Conservation (phyloP, 2,797 vertebrate genomes). For the Galaxias olidus region DNA sequence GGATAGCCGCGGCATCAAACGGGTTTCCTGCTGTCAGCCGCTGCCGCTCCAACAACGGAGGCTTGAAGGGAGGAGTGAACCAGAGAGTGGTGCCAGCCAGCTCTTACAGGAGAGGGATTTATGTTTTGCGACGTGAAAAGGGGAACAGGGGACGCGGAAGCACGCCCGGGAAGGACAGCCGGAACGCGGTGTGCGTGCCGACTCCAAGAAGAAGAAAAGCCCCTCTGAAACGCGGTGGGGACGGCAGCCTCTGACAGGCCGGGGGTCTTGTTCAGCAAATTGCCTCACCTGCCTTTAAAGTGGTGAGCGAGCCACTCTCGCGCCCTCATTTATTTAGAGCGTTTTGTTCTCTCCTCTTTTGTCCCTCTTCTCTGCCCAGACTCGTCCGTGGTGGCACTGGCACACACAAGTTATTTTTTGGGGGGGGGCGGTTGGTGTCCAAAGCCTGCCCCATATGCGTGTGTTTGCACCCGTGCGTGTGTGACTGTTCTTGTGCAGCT, state of each 20-base stretch:
- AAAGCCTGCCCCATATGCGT: constrained; percentile 21
- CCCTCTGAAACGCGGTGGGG: not conserved
- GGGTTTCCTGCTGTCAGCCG: no score
- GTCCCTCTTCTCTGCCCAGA: not conserved
- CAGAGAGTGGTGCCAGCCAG: no score
- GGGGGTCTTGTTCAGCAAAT: constrained; percentile 46
- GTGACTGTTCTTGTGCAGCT: not conserved
- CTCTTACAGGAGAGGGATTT: not conserved
- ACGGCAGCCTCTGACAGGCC: constrained; percentile 13
- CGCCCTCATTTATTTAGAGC: constrained; percentile 40
- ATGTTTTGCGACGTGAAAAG: constrained; percentile 1
- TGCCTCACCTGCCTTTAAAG: constrained; percentile 44
- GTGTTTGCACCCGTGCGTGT: constrained; percentile 13
- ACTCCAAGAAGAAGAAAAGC: constrained; percentile 13
- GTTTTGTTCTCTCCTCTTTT: constrained; percentile 42
- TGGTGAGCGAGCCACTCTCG: constrained; percentile 21
- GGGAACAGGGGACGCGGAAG: not conserved
- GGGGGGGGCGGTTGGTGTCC: constrained; percentile 1
- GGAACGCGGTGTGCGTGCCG: constrained; percentile 17
- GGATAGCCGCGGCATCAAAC: no score
- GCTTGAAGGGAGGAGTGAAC: no score
- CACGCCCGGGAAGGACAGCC: no score
- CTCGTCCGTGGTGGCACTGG: constrained; percentile 40
- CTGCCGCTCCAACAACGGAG: no score
- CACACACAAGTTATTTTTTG: constrained; percentile 38